These are phyloP conservation scores for Lepilemur septentrionalis DNA, from an alignment of 2,797 vertebrate species.

Conservation along the genomic window DNA sequence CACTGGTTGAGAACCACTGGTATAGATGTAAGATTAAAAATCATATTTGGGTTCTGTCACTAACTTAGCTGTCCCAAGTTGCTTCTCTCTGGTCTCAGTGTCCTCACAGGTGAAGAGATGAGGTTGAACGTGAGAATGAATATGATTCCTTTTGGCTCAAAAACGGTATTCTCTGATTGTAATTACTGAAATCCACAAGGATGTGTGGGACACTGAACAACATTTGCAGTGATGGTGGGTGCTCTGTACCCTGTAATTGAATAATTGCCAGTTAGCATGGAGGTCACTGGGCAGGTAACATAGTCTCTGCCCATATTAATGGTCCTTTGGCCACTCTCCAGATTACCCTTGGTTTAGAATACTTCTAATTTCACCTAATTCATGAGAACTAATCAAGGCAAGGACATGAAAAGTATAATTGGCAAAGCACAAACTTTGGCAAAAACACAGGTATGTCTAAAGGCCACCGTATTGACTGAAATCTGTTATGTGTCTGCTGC, in stretches of 20 bases:
- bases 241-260: neutral
- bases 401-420: neutral
- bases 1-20: neutral
- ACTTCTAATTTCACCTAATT: neutral
- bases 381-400: neutral
- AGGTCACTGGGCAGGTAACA: neutral
- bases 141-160: neutral
- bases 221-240: neutral
- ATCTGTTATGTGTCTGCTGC: neutral
- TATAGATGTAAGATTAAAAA: neutral
- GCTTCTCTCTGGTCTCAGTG: neutral
- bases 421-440: neutral
- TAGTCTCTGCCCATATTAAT: neutral
- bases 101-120: neutral
- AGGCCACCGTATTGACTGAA: neutral
- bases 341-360: neutral
- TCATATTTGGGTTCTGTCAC: neutral
- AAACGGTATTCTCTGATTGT: neutral
- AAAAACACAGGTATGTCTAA: neutral
- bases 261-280: neutral
- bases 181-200: neutral
- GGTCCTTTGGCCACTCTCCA: neutral
- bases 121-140: neutral
- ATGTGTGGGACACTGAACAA: neutral
- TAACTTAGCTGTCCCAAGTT: neutral